A percentile compares a stretch with the other conserved stretches of the same genome.
These are phyloP conservation scores for Alaudala cheleensis DNA, from an alignment of 2,113 vertebrate species.

Conservation along the genomic window DNA sequence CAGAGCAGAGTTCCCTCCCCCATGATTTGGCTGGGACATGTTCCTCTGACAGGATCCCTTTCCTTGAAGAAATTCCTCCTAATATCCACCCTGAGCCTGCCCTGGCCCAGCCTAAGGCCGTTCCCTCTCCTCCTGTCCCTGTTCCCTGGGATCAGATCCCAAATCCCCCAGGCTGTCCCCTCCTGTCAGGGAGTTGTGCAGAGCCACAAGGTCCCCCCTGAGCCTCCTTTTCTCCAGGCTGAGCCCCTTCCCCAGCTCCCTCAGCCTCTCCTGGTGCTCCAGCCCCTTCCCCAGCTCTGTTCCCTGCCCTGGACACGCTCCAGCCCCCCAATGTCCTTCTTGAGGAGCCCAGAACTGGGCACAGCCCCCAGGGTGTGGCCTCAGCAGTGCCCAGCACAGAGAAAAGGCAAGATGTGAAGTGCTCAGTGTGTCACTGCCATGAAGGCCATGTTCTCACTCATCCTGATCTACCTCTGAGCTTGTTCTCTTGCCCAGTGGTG, in stretches of 20 bases:
- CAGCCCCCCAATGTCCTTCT: neutral
- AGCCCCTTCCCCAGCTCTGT: accelerated
- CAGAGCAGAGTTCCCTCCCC: neutral
- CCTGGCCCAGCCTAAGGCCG: neutral
- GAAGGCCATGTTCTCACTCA: accelerated
- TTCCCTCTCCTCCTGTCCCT: neutral
- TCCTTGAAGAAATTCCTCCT: neutral
- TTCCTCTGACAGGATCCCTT: neutral
- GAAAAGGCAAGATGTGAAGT: neutral
- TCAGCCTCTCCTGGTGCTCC: accelerated
- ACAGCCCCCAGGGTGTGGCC: accelerated
- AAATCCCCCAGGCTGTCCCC: neutral
- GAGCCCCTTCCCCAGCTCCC: neutral
- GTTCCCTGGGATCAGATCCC: neutral
- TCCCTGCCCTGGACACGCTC: accelerated
- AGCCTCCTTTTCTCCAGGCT: neutral
- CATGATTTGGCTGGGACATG: neutral
- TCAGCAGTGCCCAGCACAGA: neutral
- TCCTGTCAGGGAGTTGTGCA: neutral
- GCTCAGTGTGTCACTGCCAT: accelerated
- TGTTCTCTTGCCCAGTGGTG: neutral
- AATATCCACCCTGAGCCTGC: accelerated
- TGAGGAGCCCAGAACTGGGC: neutral
- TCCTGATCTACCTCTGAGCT: neutral
- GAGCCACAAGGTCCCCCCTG: neutral